These are phyloP conservation scores for Phrynocephalus forsythii DNA, from an alignment of 2,797 vertebrate species.

Conservation along the genomic window DNA sequence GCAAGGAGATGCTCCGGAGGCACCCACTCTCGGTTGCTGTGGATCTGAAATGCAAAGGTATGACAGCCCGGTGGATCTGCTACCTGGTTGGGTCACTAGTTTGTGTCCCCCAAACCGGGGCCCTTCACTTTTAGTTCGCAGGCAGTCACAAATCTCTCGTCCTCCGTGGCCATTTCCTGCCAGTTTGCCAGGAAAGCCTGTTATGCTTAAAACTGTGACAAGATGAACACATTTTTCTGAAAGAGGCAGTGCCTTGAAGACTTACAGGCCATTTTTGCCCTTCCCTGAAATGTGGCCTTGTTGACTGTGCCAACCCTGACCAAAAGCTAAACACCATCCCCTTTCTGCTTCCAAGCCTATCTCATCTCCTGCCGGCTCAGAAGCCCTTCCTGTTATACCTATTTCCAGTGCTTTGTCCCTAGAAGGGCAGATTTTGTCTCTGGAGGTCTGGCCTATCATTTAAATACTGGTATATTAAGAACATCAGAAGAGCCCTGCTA, in stretches of 20 bases:
- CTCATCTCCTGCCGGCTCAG: too few species aligned
- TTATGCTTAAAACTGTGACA: too few species aligned
- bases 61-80: not conserved
- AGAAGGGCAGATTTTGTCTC: too few species aligned
- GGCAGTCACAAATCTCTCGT: not conserved
- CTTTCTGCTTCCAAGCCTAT: too few species aligned
- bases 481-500: too few species aligned
- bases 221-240: not conserved
- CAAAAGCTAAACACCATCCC: not conserved
- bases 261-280: not conserved
- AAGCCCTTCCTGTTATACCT: too few species aligned
- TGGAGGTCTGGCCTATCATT: too few species aligned
- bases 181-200: not conserved
- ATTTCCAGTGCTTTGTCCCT: not conserved
- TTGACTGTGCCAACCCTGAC: not conserved
- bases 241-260: not conserved
- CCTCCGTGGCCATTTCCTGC: not conserved
- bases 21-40: slow-evolving; percentile 92
- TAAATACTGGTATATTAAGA: too few species aligned
- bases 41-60: slow-evolving; percentile 94
- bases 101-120: not conserved
- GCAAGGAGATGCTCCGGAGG: slow-evolving; percentile 94
- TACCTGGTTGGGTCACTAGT: not conserved
- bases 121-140: too few species aligned
- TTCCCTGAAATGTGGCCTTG: not conserved